phyloP scores from a whole-genome alignment of 2,888 invertebrate species.

The Dasypogon diadema region DNA sequence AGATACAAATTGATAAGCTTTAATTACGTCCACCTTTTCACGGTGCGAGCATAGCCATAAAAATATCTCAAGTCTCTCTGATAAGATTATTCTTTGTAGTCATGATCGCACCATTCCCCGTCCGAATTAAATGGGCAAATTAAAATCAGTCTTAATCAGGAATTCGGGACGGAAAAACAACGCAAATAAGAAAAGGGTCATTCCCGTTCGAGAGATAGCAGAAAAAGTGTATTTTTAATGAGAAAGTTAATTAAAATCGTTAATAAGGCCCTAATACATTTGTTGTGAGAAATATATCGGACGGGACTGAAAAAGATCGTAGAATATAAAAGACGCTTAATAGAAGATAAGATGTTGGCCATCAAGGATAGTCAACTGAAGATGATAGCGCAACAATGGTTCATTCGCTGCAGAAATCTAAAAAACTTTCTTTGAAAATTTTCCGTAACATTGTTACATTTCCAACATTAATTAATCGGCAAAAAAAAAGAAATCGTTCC shows the following conservation, averaged over 20 bases:
- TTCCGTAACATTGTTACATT: background rate
- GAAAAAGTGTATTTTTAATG: background rate
- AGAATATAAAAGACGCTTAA: too few species aligned
- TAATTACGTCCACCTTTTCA: conserved; percentile 4
- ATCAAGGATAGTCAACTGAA: background rate
- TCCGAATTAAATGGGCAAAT: background rate
- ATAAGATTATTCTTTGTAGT: conserved; percentile 28
- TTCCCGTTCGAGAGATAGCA: background rate
- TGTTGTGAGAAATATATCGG: background rate
- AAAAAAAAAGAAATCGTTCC: background rate
- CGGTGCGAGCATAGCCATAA: background rate
- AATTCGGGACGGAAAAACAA: background rate
- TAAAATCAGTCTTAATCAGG: background rate
- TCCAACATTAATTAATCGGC: background rate
- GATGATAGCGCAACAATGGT: background rate
- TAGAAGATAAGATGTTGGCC: background rate
- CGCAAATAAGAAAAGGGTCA: background rate
- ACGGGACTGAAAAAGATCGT: too few species aligned
- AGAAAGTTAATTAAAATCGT: background rate
- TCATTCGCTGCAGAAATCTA: background rate
- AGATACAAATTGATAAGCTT: conserved; percentile 18
- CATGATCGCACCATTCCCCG: conserved; percentile 1
- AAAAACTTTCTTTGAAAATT: background rate
- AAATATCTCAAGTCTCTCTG: conserved; percentile 22
- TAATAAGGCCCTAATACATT: background rate